Conservation (phyloP, 2,888 invertebrate species). For the Dinocampus coccinellae region DNA sequence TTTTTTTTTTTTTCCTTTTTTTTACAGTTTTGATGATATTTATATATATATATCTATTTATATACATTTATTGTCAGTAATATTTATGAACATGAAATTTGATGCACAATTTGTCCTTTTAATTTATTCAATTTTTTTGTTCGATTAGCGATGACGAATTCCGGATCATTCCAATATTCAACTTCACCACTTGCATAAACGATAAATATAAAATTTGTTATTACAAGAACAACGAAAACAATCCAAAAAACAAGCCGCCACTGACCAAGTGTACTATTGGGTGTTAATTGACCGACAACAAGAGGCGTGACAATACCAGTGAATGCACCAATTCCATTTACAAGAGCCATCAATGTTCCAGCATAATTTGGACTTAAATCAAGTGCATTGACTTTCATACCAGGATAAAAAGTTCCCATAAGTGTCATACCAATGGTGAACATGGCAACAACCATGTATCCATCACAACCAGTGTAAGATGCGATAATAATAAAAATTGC, state of each 20-base stretch:
- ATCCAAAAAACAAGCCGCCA: slow-evolving; percentile 89
- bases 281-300: slow-evolving; percentile 76
- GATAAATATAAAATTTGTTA: slow-evolving; percentile 79
- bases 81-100: slow-evolving; percentile 4
- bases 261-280: slow-evolving; percentile 68
- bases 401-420: slow-evolving; percentile 71
- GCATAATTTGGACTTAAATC: slow-evolving; percentile 71
- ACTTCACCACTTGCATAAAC: slow-evolving; percentile 82
- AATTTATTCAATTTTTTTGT: slow-evolving; percentile 11
- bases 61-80: neutral
- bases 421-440: slow-evolving; percentile 70
- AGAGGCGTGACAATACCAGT: slow-evolving; percentile 80
- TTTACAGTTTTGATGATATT: no score
- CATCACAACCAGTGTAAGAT: slow-evolving; percentile 70
- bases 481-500: slow-evolving; percentile 70
- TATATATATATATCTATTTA: no score
- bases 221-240: slow-evolving; percentile 76
- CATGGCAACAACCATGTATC: slow-evolving; percentile 63
- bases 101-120: neutral
- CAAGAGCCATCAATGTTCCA: slow-evolving; percentile 70
- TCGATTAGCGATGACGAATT: slow-evolving; percentile 47
- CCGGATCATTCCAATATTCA: slow-evolving; percentile 81
- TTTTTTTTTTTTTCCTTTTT: neutral
- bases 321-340: slow-evolving; percentile 78
- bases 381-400: slow-evolving; percentile 70